These are phyloP conservation scores for Raja brachyura DNA, from an alignment of 2,113 vertebrate species.

Conservation along the genomic window DNA sequence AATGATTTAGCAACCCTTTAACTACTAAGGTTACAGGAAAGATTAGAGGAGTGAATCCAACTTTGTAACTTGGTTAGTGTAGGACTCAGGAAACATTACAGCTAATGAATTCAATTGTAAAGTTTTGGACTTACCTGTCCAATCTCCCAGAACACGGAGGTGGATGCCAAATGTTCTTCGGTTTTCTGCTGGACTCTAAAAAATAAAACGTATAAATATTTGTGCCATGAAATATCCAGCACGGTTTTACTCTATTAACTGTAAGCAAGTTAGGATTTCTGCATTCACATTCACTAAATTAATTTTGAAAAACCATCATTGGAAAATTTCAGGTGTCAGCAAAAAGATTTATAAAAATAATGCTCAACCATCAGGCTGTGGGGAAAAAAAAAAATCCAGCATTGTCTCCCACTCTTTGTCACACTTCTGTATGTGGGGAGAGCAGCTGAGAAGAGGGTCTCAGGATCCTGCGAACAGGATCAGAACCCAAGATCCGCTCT, in stretches of 20 bases:
- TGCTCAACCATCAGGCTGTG: neutral
- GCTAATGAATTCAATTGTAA: neutral
- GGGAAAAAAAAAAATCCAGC: neutral
- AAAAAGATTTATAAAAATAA: neutral
- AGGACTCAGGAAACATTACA: neutral
- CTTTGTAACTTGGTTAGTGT: neutral
- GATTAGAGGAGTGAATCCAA: neutral
- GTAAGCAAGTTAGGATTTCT: neutral
- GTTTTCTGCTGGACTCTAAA: slow-evolving; percentile 83
- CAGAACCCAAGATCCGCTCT: neutral
- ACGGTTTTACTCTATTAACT: neutral
- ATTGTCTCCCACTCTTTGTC: neutral
- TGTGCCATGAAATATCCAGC: neutral
- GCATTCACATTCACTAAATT: neutral
- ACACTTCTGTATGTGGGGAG: too few species aligned
- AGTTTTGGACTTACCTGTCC: slow-evolving; percentile 78
- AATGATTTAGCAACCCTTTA: neutral
- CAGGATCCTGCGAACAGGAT: too few species aligned
- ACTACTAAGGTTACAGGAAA: neutral
- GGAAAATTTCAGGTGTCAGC: neutral
- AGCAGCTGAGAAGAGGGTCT: neutral
- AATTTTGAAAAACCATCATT: neutral
- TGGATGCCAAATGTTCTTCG: slow-evolving; percentile 89
- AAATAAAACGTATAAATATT: slow-evolving; percentile 46
- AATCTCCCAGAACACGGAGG: slow-evolving; percentile 89